Evolutionary conservation across 1,140 invertebrate species (phyloP), one percentile per base, ranked within the genome.

Genomic region (Drosophila suzukii): DNA sequence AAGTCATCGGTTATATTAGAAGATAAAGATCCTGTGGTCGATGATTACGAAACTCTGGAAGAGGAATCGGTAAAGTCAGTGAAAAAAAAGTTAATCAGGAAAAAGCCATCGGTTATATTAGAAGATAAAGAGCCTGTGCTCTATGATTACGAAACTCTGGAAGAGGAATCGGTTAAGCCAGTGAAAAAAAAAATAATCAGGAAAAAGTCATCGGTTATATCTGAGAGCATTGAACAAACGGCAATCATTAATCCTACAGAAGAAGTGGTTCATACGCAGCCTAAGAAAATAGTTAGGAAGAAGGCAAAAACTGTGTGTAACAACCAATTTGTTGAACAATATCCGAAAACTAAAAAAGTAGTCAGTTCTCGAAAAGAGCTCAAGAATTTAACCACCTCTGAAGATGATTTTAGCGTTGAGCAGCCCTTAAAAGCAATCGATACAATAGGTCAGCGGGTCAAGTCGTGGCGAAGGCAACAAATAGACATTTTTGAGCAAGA

Each of bases 391-490:
- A 10, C 10, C 15, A n/a, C 12, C 15, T 34, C 47, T 11, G 30
- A 51, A 4, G 5, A 51, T 4, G 30, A 43, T 24, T 43, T 32
- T 17, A 38, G 41, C 3, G 20, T 41, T 1, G 43, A 49, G 13
- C 17, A 44, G 8, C 17, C 27, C 7, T 6, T 10, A 0, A 17
- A 17, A 4, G 20, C 12, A 0, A 32, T n/a, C 8, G 30, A 58
- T 13, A 10, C 43, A 4, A 44, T 70, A 15, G 17, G 27, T 24
- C 66, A 58, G 10, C 30, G 7, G 20, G 41, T 85, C 27, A 65
- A 55, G 30, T 50, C 55, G 10, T 85, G 81, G 81, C 83, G 79
- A n/a, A 17, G 24, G 12, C 50, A 85, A 10, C 58, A 85, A 62
- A 81, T 81, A 6, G 38, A 66, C 2, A 27, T 47, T 0, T 84